Conservation (phyloP, 2,888 invertebrate species). For the Philereme transversata region DNA sequence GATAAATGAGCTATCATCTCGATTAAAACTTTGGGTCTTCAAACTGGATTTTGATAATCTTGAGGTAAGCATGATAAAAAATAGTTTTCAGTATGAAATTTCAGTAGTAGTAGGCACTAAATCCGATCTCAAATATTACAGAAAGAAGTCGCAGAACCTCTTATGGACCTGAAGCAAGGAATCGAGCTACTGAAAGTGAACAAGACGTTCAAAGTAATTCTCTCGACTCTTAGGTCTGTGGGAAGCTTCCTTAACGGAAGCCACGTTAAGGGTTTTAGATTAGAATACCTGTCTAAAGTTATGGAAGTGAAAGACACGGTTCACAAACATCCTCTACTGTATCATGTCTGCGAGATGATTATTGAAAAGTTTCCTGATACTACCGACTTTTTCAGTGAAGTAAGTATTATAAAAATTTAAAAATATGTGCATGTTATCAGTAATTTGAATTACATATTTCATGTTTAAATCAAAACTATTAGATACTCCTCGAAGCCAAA, state of each 20-base stretch:
- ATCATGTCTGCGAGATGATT: constrained; percentile 98
- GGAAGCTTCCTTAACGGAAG: constrained; percentile 98
- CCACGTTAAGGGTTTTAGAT: constrained; percentile 96
- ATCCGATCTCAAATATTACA: constrained; percentile 45
- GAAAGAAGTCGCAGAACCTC: constrained; percentile 98
- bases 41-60: constrained; percentile 98
- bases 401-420: constrained; percentile 57
- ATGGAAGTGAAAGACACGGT: constrained; percentile 99
- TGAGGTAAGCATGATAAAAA: constrained; percentile 85
- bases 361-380: constrained; percentile 98
- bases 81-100: no score
- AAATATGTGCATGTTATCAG: no score
- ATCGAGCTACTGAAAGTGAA: constrained; percentile 95
- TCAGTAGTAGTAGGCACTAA: no score
- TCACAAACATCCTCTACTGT: constrained; percentile 98
- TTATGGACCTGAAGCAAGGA: constrained; percentile 99
- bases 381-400: constrained; percentile 98
- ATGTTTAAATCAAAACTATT: no score
- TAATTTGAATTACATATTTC: no score
- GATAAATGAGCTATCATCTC: constrained; percentile 96
- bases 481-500: no score
- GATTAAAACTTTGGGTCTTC: constrained; percentile 98
- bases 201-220: constrained; percentile 96
- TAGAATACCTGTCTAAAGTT: constrained; percentile 98
- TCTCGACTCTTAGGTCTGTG: constrained; percentile 96